Evolutionary conservation across 2,113 vertebrate species (phyloP), one percentile per base, ranked within the genome.

Genomic region (Uropsilus gracilis): DNA sequence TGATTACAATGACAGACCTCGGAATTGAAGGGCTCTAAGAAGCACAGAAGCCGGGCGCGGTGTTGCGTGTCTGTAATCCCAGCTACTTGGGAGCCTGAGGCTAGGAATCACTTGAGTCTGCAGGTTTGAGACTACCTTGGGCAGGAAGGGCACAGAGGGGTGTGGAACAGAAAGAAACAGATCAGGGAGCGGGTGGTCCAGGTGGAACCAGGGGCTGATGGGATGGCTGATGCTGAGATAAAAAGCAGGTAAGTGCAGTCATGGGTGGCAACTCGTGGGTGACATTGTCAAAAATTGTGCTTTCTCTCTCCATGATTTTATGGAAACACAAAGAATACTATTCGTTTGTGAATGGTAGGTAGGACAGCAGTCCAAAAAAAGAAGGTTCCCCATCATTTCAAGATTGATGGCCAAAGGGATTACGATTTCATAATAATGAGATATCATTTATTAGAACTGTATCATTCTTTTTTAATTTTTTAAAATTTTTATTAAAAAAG

Each of bases 301-400:
- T 61, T 61, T 78, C 90, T 68, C 92, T 90, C 78, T 82, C 37
- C 26, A 82, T 28, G 12, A 72, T 73, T 92, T 85, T 55, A 90
- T 17, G 26, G 55, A 85, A 94, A 55, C 66, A 61, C 13, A 77
- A 86, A 86, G 75, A 89, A 92, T 63, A 26, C 28, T 64, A 61
- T 8, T 59, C 24, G 53, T 30, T 80, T 18, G 0, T 57, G 66
- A 73, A 48, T 42, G 22, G 26, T n/a, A 37, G 73, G 39, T 83
- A 85, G 69, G 57, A 75, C 46, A 48, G 0, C 72, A 59, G n/a
- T 30, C n/a, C 84, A 32, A 92, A 90, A 94, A 66, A 18, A 92
- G 87, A 94, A 66, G 14, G 26, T 83, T 48, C 66, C 71, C 22
- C 34, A 69, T n/a, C 86, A 76, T 76, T 94, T 24, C 69, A 86